Evolutionary conservation across 2,113 vertebrate species (phyloP).

Genomic region (Pomatostomus ruficeps): DNA sequence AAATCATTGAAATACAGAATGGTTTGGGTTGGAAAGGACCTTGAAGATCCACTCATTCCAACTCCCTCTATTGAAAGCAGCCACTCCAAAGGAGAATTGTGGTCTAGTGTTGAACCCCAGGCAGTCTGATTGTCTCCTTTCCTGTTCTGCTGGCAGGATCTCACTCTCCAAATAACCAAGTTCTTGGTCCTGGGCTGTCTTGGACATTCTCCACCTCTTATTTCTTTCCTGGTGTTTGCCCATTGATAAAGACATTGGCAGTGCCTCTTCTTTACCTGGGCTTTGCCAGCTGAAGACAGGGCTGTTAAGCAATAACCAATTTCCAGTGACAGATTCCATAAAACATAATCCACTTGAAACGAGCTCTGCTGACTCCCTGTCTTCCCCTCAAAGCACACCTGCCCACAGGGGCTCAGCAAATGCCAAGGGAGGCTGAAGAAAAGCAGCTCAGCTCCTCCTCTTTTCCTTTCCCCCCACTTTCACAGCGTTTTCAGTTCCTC

Average conservation of each 20-base stretch:
- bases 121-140: not conserved
- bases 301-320: not conserved
- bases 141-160: not conserved
- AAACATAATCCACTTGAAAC: not conserved
- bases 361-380: not conserved
- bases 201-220: not conserved
- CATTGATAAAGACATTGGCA: not conserved
- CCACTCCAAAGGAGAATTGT: not conserved
- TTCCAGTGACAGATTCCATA: not conserved
- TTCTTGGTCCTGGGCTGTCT: rapidly evolving
- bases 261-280: not conserved
- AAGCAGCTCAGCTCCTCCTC: not conserved
- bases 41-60: not conserved
- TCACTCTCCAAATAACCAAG: not conserved
- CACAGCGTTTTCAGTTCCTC: rapidly evolving
- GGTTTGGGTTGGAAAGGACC: not conserved
- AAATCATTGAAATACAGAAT: not conserved
- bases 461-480: not conserved
- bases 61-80: not conserved
- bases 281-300: not conserved
- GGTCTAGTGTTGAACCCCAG: not conserved
- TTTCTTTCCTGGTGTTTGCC: not conserved
- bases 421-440: not conserved
- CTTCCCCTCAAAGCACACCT: not conserved
- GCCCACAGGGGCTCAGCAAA: not conserved